Base-by-base conservation (phyloP, 2,888 invertebrate genomes). In the Phortica okadai region DNA sequence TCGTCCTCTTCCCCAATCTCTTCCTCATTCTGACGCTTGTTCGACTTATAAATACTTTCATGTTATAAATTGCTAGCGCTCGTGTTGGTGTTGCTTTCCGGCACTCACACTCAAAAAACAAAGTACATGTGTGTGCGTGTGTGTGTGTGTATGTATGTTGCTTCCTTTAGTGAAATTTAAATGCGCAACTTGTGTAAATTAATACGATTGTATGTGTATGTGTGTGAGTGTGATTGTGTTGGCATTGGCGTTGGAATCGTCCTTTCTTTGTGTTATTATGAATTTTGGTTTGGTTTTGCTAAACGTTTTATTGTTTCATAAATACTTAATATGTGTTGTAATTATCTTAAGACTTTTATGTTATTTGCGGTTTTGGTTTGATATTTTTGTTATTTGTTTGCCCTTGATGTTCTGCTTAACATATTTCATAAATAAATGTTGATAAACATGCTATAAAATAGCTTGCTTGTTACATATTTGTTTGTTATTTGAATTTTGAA, bases 241-340 rank as follows among this genome's bases (percentile, higher is more conserved):
- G 25, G 21, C 21, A 21, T 21, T 64, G 41, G 64, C 3, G 14
- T 66, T 66, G 66, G n/a, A 41, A 41, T 7, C 7, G 42, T 42
- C 41, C n/a, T 66, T 72, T 54, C 33, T 72, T 84, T 83, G 78
- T 78, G 79, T 79, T 69, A 21, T 79, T 72, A 62, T 69, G 73
- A 56, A 54, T 59, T 21, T 10, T 62, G 66, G 70, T 81, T 75
- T 70, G 70, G 44, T 70, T 62, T 62, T 75, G 50, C 58, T 84
- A 87, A 85, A 80, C 86, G 86, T 77, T 84, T 86, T 83, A 88
- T 86, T 82, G 84, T 88, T 87, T 78, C 82, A 87, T 86, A 86
- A 86, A 86, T 88, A 88, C 86, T 84, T 87, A 88, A 88, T 86
- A 79, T 82, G 85, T 80, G 79, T 79, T 82, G 81, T 86, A 86